Percentiles rank a stretch among this genome's conserved stretches.
phyloP scores from a whole-genome alignment of 2,888 invertebrate species.

The Drosophila putrida region DNA sequence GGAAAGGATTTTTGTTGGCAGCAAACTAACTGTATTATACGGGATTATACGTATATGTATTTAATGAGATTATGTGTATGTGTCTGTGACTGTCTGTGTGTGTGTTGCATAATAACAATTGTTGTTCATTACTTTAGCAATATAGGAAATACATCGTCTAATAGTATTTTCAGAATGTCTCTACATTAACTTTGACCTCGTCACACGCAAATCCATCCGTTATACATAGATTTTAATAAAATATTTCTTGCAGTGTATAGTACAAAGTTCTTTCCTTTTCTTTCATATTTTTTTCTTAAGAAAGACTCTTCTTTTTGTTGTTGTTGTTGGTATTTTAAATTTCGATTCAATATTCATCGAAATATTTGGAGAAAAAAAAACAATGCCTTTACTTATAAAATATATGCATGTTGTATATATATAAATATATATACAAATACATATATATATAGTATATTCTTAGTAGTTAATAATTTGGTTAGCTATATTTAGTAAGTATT shows the following conservation, averaged over 20 bases:
- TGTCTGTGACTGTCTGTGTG: constrained; percentile 8
- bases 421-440: constrained; percentile 27
- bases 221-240: constrained; percentile 35
- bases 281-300: background rate
- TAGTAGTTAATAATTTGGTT: constrained; percentile 58
- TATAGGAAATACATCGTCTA: constrained; percentile 32
- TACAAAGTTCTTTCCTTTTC: constrained; percentile 47
- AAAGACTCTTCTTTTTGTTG: background rate
- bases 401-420: constrained; percentile 14
- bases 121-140: constrained; percentile 47
- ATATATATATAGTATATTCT: constrained; percentile 32
- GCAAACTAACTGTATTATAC: constrained; percentile 10
- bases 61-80: background rate
- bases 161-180: constrained; percentile 15
- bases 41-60: constrained; percentile 6
- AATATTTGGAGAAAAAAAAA: constrained; percentile 34
- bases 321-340: constrained; percentile 29
- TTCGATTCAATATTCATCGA: constrained; percentile 38
- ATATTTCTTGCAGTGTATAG: constrained; percentile 45
- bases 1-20: constrained; percentile 11
- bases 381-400: constrained; percentile 19
- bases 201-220: constrained; percentile 26
- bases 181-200: constrained; percentile 16
- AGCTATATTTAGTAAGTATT: constrained; percentile 44
- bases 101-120: constrained; percentile 57